Conservation (phyloP, 2,797 vertebrate species). For the Sebastes matsubarae region DNA sequence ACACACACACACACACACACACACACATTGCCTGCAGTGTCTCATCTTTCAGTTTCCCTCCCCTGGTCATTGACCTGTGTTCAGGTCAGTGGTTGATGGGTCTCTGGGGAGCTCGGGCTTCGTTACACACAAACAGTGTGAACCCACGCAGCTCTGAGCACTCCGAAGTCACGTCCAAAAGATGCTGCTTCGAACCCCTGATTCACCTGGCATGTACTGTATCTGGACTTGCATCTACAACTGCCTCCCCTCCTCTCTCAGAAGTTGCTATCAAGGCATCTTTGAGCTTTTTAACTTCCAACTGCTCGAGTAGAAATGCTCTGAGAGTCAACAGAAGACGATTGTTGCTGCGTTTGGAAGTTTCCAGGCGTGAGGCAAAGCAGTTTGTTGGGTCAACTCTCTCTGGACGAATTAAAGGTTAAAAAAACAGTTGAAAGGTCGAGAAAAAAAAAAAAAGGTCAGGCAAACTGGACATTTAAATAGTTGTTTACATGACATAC, state of each 20-base stretch:
- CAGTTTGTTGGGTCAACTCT: not conserved
- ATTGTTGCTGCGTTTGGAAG: not conserved
- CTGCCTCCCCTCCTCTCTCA: not conserved
- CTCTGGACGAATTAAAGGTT: not conserved
- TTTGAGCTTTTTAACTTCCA: not conserved
- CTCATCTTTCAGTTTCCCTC: constrained; percentile 65
- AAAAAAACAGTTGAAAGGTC: not conserved
- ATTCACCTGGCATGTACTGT: not conserved
- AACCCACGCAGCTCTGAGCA: not conserved
- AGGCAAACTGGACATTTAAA: not conserved
- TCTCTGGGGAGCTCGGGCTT: constrained; percentile 52
- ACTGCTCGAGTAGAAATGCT: not conserved
- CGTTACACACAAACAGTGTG: constrained; percentile 24
- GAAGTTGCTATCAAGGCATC: not conserved
- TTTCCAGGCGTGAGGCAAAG: not conserved
- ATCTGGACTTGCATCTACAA: not conserved
- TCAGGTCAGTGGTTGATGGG: constrained; percentile 62
- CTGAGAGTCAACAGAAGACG: not conserved
- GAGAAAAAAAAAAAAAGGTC: too few relatives aligned
- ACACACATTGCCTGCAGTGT: constrained; percentile 4
- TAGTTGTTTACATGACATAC: too few relatives aligned
- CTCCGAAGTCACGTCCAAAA: constrained; percentile 5
- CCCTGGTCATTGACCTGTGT: constrained; percentile 63
- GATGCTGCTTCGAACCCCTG: not conserved
- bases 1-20: not conserved